A percentile compares a stretch with the other conserved stretches of the same genome.
Conservation (phyloP, 2,113 vertebrate genomes). For the Pithys albifrons region DNA sequence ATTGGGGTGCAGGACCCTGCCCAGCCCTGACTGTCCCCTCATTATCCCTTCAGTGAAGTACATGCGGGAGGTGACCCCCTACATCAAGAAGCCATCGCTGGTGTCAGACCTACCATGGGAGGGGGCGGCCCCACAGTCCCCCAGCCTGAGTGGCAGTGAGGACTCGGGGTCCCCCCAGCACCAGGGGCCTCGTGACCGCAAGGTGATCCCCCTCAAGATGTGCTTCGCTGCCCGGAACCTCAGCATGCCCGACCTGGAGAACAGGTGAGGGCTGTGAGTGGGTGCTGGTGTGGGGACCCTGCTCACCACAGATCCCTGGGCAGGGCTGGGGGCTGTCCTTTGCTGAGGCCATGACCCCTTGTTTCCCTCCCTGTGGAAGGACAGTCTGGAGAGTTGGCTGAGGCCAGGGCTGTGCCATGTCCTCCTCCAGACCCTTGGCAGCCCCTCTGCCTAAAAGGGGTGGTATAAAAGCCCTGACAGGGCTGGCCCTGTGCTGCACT, state of each 20-base stretch:
- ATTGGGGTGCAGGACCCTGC: not conserved
- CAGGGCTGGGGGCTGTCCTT: not conserved
- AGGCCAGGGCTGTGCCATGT: not conserved
- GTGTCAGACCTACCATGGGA: constrained; percentile 95
- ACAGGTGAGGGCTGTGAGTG: constrained; percentile 78
- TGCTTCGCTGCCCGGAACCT: constrained; percentile 94
- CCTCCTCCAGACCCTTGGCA: not conserved
- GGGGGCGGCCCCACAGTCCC: constrained; percentile 79
- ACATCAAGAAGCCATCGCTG: constrained; percentile 92
- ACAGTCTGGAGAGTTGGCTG: not conserved
- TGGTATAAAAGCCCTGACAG: not conserved
- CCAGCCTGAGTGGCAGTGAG: constrained; percentile 87
- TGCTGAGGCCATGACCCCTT: not conserved
- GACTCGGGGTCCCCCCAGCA: constrained; percentile 89
- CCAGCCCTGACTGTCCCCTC: not conserved
- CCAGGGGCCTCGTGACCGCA: constrained; percentile 82
- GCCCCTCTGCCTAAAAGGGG: not conserved
- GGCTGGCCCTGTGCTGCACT: not conserved
- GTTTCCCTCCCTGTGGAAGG: not conserved
- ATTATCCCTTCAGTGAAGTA: constrained; percentile 83
- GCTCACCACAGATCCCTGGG: not conserved
- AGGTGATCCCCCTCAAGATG: constrained; percentile 95
- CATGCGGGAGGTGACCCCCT: constrained; percentile 93
- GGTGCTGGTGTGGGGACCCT: not conserved
- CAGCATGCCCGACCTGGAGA: constrained; percentile 95